Evolutionary conservation across 2,888 invertebrate species (phyloP), one percentile per base, ranked within the genome.

Genomic region (Lacanobia oleracea): DNA sequence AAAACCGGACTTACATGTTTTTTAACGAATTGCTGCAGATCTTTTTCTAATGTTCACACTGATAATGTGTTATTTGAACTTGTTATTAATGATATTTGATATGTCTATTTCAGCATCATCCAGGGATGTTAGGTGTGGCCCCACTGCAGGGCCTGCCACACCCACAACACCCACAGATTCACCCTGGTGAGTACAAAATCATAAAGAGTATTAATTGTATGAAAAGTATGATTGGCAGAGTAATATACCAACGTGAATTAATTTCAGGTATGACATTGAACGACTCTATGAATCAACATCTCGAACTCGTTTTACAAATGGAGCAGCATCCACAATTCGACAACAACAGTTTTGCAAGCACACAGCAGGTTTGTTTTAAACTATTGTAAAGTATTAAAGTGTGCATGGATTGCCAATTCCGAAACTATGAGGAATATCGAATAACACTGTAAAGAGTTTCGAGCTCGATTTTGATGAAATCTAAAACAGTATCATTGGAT

Each of bases 251-350:
- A 67, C 12, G 21, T 76, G 59, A 50, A 56, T 85, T 85, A 48
- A 73, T 92, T 91, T 71, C 93, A 96, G 96, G 96, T 75, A 96
- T 96, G 96, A 95, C 95, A 77, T 85, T 96, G 85, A 96, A 96
- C 86, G 96, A 96, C 91, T 95, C 95, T 60, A 96, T 96, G 96
- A 96, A 96, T 88, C 96, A 96, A 88, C 96, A 96, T 91, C 94
- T 96, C 86, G 96, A 96, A 91, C 93, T 96, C 82, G 96, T 96
- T 82, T 89, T 96, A 87, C 96, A 96, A 91, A 95, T 96, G 96
- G 96, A 96, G 86, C 96, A 96, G 83, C 96, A 96, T 86, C 96
- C 95, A 54, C 96, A 95, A 87, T 96, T 96, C 84, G 96, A 96
- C 87, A 96, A 94, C 91, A 95, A 93, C 87, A 95, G 94, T 85